Evolutionary conservation across 2,888 invertebrate genomes (phyloP).

Genomic region (Philereme vetulata): DNA sequence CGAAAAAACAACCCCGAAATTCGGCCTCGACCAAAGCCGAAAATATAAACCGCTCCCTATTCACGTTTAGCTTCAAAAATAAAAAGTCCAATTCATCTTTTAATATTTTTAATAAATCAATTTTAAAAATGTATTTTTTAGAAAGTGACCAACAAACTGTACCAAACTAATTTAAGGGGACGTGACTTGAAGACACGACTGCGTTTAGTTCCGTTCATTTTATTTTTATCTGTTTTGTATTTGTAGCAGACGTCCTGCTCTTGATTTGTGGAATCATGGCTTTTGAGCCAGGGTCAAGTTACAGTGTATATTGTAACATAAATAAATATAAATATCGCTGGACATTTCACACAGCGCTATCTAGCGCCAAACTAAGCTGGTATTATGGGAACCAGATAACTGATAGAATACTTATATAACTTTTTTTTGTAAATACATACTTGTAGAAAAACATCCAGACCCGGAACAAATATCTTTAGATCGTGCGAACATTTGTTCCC

Average conservation of each 20-base stretch:
- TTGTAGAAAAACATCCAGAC: too few species aligned
- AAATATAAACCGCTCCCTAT: conserved; percentile 11
- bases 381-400: too few species aligned
- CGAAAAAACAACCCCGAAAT: background rate
- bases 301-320: too few species aligned
- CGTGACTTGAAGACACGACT: conserved; percentile 64
- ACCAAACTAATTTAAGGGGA: conserved; percentile 58
- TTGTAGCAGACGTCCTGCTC: conserved; percentile 29
- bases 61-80: conserved; percentile 15
- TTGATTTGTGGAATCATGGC: conserved; percentile 35
- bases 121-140: conserved; percentile 42
- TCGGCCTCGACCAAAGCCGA: conserved; percentile 16
- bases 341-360: too few species aligned
- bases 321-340: too few species aligned
- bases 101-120: conserved; percentile 41
- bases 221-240: conserved; percentile 46
- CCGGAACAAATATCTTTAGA: too few species aligned
- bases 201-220: conserved; percentile 42
- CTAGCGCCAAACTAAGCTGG: too few species aligned
- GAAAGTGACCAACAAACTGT: conserved; percentile 59
- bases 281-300: conserved; percentile 3
- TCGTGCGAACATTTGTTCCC: too few species aligned
- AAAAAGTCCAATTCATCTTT: conserved; percentile 29
- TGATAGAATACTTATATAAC: too few species aligned
- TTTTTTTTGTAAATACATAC: too few species aligned